Conservation (phyloP, 1,140 invertebrate genomes). For the Polypedilum vanderplanki region DNA sequence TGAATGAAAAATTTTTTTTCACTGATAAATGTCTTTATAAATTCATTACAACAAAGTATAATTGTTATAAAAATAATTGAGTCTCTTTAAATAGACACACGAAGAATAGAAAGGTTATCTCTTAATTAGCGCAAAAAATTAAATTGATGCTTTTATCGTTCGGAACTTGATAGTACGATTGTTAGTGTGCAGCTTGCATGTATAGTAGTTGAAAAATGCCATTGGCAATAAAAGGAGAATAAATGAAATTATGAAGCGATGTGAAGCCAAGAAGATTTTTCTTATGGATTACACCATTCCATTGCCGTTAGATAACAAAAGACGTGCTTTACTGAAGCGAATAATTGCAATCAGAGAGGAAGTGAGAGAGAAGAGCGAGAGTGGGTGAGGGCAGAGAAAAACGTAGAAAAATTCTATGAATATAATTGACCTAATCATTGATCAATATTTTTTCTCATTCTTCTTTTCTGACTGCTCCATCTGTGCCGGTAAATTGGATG, state of each 20-base stretch:
- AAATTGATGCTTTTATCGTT: no score
- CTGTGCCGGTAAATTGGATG: background rate
- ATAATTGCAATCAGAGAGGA: conserved; percentile 24
- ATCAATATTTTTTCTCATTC: conserved; percentile 10
- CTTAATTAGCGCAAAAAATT: no score
- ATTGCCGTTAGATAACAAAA: conserved; percentile 13
- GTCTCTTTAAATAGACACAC: no score
- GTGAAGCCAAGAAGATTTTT: background rate
- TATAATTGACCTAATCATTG: conserved; percentile 26
- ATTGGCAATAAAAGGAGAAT: conserved; percentile 6
- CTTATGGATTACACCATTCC: background rate
- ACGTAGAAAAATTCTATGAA: background rate
- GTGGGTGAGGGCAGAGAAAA: background rate
- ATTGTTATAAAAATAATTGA: no score
- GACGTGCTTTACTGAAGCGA: conserved; percentile 11
- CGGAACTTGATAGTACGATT: no score
- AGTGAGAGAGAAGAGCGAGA: background rate
- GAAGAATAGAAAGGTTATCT: no score
- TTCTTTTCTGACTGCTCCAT: background rate
- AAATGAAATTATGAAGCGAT: conserved; percentile 10
- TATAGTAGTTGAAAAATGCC: background rate
- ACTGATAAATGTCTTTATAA: no score
- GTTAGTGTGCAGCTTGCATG: background rate
- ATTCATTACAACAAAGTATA: no score
- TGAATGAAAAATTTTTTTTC: no score